Evolutionary conservation across 2,888 invertebrate genomes (phyloP), one percentile per base, ranked within the genome.

Genomic region (Ellobium chinense): DNA sequence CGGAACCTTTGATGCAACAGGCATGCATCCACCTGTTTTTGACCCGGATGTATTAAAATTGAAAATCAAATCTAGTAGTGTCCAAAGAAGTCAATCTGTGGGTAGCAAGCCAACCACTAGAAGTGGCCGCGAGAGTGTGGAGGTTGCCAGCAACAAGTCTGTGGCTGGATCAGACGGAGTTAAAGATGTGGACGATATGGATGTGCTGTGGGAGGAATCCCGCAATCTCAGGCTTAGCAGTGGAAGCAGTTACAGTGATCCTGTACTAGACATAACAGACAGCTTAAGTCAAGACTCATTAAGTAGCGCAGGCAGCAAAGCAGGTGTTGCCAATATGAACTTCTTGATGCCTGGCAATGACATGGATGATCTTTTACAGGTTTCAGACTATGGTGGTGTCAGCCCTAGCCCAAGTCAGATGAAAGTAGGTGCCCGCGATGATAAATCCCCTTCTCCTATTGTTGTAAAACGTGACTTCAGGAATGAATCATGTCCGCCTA

Each of bases 241-340:
- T 27, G 69, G 54, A 0, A 80, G 80, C 37, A 80, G 69, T 36
- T 80, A 80, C 36, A 80, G 80, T 29, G 80, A 80, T 1, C 31
- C 69, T 14, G 24, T 68, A 1, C 68, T 75, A 0, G 80, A 69
- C 24, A 24, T 54, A 1, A 37, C 46, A 34, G 80, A 75, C 29
- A 62, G 54, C 14, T 29, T 69, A 27, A 80, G 80, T 24, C 27
- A 80, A 1, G 56, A n/a, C 12, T 80, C 75, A 1, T 0, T 60
- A 2, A 68, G 37, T 37, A 68, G 34, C 27, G 24, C 5, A 1
- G 62, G 12, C 24, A 54, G n/a, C 21, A 36, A 54, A 5, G 12
- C 12, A 24, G 31, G 7, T 1, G 24, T 12, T 36, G 27, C 3
- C 1, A 3, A 1, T 5, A 63, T n/a, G 54, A n/a, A 2, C 24